phyloP scores from a whole-genome alignment of 2,888 invertebrate species.

The Ormyrus nitidulus region DNA sequence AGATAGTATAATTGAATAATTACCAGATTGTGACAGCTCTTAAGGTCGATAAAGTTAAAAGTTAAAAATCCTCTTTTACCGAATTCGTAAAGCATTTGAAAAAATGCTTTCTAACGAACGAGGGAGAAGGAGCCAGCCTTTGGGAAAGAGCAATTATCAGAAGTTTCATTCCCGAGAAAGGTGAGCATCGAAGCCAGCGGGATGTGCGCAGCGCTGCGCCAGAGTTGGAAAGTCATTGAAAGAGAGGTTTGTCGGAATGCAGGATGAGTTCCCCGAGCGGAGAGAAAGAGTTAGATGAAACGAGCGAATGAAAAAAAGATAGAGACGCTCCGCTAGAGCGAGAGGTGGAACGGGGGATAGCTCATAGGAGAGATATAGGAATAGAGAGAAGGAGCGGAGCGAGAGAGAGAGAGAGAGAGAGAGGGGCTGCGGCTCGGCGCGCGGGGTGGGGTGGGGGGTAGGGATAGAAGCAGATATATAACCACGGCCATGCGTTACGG shows the following conservation, averaged over 20 bases:
- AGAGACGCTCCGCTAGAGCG: conserved; percentile 39
- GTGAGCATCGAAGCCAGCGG: neutral
- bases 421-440: conserved; percentile 47
- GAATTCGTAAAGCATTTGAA: no score
- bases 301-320: conserved; percentile 59
- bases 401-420: conserved; percentile 34
- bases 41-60: no score
- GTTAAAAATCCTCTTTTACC: no score
- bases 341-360: conserved; percentile 6
- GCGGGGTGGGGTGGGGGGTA: conserved; percentile 54
- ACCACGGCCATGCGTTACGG: conserved; percentile 75
- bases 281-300: conserved; percentile 34
- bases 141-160: conserved; percentile 31
- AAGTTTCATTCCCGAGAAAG: conserved; percentile 18
- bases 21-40: no score
- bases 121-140: neutral
- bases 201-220: conserved; percentile 14
- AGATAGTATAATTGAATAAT: no score
- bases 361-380: conserved; percentile 36
- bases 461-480: conserved; percentile 73
- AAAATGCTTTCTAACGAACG: no score
- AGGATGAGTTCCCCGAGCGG: conserved; percentile 57
- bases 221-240: conserved; percentile 56
- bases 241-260: conserved; percentile 59
- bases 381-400: conserved; percentile 37